phyloP scores from a whole-genome alignment of 2,113 vertebrate species.

The Nothobranchius kuhntae region DNA sequence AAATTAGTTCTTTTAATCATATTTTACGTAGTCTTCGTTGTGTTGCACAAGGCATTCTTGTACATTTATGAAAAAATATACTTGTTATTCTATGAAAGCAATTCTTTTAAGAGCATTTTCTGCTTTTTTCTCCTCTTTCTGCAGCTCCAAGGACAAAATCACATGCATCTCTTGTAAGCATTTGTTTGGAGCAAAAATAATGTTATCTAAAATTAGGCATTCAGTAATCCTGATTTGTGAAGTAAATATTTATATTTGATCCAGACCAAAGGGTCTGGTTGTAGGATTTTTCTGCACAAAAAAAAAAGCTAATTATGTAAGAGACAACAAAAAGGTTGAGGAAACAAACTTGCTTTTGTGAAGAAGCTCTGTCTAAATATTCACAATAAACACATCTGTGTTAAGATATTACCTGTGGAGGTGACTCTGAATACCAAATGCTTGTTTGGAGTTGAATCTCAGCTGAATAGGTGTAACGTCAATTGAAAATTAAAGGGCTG shows the following conservation, averaged over 20 bases:
- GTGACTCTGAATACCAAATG: slow-evolving; percentile 37
- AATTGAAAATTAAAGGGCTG: slow-evolving; percentile 51
- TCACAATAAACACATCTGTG: slow-evolving; percentile 36
- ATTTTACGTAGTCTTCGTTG: background rate
- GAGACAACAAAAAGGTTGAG: too few relatives aligned
- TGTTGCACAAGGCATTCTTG: background rate
- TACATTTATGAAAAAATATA: background rate
- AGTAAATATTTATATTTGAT: too few relatives aligned
- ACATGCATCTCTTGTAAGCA: background rate
- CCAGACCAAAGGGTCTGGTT: too few relatives aligned
- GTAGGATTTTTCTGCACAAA: too few relatives aligned
- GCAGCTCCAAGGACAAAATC: background rate
- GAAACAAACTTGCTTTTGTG: background rate
- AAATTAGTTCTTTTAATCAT: slow-evolving; percentile 8
- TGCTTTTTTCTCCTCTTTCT: background rate
- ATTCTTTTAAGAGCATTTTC: background rate
- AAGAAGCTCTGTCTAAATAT: slow-evolving; percentile 36
- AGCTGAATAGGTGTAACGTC: slow-evolving; percentile 41
- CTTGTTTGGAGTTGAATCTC: slow-evolving; percentile 41
- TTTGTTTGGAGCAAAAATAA: background rate
- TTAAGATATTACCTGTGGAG: slow-evolving; percentile 38
- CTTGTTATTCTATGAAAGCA: background rate
- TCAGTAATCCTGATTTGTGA: too few relatives aligned
- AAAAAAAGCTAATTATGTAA: too few relatives aligned
- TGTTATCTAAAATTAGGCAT: too few relatives aligned